Conservation (phyloP, 1,140 invertebrate genomes). For the Meteorus sp. region DNA sequence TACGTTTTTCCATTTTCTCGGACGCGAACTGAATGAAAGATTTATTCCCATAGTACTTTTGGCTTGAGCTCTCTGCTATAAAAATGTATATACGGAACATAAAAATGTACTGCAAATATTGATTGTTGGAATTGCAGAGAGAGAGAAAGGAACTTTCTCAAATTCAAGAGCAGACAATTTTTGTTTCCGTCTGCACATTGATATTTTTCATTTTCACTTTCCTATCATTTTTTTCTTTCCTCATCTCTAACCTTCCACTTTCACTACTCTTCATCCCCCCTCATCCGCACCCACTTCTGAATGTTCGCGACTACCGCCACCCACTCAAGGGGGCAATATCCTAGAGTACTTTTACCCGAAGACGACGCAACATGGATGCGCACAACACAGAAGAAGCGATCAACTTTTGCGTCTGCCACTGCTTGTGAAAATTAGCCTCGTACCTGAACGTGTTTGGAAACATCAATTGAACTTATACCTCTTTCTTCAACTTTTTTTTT, state of each 20-base stretch:
- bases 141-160: constrained; percentile 9
- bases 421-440: constrained; percentile 15
- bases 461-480: neutral
- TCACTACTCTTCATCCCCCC: neutral
- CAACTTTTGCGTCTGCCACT: neutral
- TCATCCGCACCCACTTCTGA: constrained; percentile 1
- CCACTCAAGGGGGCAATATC: constrained; percentile 25
- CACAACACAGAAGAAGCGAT: constrained; percentile 6
- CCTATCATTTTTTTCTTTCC: neutral
- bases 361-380: constrained; percentile 11
- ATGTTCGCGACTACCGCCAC: too few relatives aligned
- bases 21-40: constrained; percentile 6
- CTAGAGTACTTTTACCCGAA: constrained; percentile 22
- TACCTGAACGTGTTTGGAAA: constrained; percentile 10
- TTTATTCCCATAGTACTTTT: neutral
- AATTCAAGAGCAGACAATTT: constrained; percentile 5
- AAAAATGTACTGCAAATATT: neutral
- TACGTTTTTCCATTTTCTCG: neutral
- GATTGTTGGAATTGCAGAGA: neutral
- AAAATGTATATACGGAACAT: neutral
- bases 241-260: neutral
- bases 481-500: neutral
- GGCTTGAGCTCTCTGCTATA: neutral
- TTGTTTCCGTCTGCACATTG: constrained; percentile 3
- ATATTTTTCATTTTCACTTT: too few relatives aligned